Evolutionary conservation across 2,797 vertebrate genomes (phyloP).

Genomic region (Pelodytes ibericus): DNA sequence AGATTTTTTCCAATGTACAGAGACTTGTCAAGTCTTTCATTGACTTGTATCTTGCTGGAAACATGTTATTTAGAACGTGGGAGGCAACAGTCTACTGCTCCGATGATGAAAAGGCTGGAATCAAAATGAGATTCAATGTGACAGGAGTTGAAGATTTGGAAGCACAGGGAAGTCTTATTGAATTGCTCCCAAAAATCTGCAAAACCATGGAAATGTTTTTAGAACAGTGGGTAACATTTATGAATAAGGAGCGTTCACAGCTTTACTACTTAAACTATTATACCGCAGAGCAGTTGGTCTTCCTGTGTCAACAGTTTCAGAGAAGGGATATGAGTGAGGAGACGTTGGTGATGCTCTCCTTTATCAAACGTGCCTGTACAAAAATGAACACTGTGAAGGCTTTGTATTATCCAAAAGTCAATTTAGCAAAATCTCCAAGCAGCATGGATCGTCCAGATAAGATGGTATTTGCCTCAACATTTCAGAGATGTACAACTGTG

Average conservation of each 20-base stretch:
- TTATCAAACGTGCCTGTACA: constrained; percentile 79
- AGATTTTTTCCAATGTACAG: constrained; percentile 89
- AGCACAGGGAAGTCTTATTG: constrained; percentile 70
- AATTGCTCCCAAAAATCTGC: constrained; percentile 81
- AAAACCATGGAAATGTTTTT: constrained; percentile 86
- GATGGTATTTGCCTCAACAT: neutral
- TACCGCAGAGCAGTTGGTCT: constrained; percentile 92
- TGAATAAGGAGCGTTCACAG: constrained; percentile 76
- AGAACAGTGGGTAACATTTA: constrained; percentile 80
- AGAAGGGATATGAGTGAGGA: constrained; percentile 63
- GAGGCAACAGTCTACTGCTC: constrained; percentile 76
- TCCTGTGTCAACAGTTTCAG: constrained; percentile 78
- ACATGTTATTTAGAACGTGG: constrained; percentile 89
- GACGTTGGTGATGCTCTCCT: constrained; percentile 88
- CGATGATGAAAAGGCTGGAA: constrained; percentile 53
- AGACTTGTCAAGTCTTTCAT: constrained; percentile 86
- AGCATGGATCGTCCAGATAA: neutral
- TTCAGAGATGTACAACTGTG: constrained; percentile 39
- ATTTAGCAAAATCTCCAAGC: neutral
- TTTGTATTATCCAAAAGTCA: fast-evolving
- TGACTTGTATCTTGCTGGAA: constrained; percentile 85
- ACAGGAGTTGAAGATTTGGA: constrained; percentile 62
- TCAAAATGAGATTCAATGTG: constrained; percentile 81
- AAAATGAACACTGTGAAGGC: constrained; percentile 65
- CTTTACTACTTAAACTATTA: constrained; percentile 91